These are phyloP conservation scores for Phylloscopus collybita DNA, from an alignment of 2,797 vertebrate species.

Conservation along the genomic window DNA sequence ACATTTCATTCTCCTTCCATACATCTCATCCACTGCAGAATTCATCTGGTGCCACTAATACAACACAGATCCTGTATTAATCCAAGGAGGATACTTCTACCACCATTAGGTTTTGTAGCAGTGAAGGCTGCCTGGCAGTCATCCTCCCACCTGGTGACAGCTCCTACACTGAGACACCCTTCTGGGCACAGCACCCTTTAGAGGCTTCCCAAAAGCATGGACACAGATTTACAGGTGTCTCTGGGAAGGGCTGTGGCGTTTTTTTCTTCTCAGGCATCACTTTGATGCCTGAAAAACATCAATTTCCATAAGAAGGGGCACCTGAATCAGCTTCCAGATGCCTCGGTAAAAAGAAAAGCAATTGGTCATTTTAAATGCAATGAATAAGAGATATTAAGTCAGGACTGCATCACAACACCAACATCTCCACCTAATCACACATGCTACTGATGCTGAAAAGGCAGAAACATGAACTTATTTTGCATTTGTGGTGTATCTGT, in stretches of 20 bases:
- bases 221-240: neutral
- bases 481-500: neutral
- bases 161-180: neutral
- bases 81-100: neutral
- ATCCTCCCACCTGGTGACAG: neutral
- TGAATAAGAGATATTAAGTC: neutral
- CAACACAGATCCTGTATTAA: constrained; percentile 10
- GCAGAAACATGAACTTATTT: neutral
- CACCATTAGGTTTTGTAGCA: fast-evolving
- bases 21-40: constrained; percentile 2
- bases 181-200: neutral
- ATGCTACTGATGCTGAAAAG: neutral
- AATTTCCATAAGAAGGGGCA: neutral
- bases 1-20: neutral
- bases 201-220: neutral
- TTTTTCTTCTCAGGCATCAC: neutral
- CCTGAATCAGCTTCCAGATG: neutral
- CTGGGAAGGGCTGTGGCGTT: neutral
- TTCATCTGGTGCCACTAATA: constrained; percentile 22
- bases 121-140: neutral
- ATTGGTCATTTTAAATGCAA: constrained; percentile 1
- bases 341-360: neutral
- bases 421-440: neutral
- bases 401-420: neutral
- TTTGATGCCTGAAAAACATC: neutral